Evolutionary conservation across 2,888 invertebrate species (phyloP).

Genomic region (Rhopalosiphum nymphaeae): DNA sequence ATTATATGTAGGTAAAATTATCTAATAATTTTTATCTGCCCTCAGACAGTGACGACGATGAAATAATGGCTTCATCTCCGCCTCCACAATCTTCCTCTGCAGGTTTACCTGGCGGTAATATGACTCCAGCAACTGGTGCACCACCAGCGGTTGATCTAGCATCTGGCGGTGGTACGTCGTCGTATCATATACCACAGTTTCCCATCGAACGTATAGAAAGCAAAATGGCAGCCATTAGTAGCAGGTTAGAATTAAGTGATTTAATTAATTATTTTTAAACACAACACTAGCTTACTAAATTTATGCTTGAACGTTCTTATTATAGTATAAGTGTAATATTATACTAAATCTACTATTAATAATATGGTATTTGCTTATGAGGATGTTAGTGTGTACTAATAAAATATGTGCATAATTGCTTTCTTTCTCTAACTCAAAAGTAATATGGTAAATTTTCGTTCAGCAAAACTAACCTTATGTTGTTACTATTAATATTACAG

Average conservation of each 20-base stretch:
- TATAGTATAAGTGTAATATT: too few relatives aligned
- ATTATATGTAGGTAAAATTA: neutral
- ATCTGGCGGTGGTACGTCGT: conserved; percentile 75
- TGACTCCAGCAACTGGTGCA: conserved; percentile 27
- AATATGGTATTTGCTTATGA: neutral
- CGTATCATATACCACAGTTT: conserved; percentile 97
- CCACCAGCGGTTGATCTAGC: neutral
- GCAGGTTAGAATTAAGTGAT: conserved; percentile 40
- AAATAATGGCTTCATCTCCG: conserved; percentile 56
- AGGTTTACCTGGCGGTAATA: neutral
- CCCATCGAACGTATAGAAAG: conserved; percentile 98
- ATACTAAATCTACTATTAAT: neutral
- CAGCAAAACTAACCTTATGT: neutral
- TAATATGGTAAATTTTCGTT: neutral
- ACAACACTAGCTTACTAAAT: neutral
- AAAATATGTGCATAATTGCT: too few relatives aligned
- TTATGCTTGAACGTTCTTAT: neutral
- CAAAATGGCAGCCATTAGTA: conserved; percentile 72
- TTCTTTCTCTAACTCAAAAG: neutral
- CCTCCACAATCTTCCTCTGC: conserved; percentile 41
- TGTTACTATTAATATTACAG: neutral
- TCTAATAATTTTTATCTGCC: neutral
- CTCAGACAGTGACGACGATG: conserved; percentile 59
- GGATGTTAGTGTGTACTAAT: neutral
- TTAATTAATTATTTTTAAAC: neutral